Conservation (phyloP, 2,888 invertebrate species). For the Archips crataeganus region DNA sequence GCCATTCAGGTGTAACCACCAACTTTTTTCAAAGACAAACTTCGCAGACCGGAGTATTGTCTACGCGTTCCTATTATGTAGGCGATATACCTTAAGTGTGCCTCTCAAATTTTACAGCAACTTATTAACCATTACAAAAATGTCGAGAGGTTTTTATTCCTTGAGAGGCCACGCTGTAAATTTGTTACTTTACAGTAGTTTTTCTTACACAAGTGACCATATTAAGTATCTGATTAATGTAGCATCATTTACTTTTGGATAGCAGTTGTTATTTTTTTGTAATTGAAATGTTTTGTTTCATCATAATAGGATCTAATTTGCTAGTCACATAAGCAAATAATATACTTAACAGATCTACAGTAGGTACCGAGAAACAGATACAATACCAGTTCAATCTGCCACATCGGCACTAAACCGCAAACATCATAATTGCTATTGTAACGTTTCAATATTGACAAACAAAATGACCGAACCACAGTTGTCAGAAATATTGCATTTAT, state of each 20-base stretch:
- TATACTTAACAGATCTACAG: neutral
- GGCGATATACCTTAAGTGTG: neutral
- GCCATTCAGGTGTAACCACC: constrained; percentile 68
- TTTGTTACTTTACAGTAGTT: too few species aligned
- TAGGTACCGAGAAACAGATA: neutral
- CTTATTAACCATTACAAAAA: too few species aligned
- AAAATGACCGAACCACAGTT: constrained; percentile 35
- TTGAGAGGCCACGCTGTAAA: too few species aligned
- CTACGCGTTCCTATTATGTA: neutral
- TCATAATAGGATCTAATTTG: neutral
- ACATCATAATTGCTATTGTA: constrained; percentile 38
- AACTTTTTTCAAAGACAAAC: constrained; percentile 75
- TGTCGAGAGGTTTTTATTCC: too few species aligned
- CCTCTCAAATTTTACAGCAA: neutral
- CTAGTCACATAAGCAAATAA: neutral
- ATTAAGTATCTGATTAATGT: too few species aligned
- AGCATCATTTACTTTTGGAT: too few species aligned
- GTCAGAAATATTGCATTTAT: constrained; percentile 32
- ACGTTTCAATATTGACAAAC: constrained; percentile 40
- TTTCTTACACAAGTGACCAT: too few species aligned
- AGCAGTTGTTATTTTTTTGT: too few species aligned
- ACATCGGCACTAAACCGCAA: constrained; percentile 31
- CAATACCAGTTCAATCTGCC: constrained; percentile 9
- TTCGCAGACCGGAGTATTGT: constrained; percentile 65
- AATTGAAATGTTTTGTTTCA: neutral